Percentiles rank a stretch among this genome's conserved stretches.
These are phyloP conservation scores for Bubo blakistoni DNA, from an alignment of 2,113 vertebrate species.

Conservation along the genomic window DNA sequence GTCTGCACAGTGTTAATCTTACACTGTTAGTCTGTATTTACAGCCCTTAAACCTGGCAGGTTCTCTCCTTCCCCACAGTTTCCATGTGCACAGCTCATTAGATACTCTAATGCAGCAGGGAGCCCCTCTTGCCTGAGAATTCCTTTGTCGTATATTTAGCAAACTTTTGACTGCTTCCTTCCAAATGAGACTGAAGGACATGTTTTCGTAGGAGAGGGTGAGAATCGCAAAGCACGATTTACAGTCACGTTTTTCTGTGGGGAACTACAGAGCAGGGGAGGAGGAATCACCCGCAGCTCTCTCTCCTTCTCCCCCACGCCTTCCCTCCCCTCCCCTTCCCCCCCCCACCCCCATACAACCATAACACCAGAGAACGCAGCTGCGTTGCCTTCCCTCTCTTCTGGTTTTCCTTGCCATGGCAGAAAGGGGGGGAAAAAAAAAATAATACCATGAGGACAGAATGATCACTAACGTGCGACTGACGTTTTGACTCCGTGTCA, in stretches of 20 bases:
- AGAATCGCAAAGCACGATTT: slow-evolving; percentile 39
- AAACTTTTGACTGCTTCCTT: slow-evolving; percentile 54
- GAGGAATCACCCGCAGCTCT: slow-evolving; percentile 45
- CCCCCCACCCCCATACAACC: slow-evolving; percentile 23
- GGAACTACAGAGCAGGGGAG: slow-evolving; percentile 45
- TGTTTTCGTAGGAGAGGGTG: slow-evolving; percentile 37
- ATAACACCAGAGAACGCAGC: slow-evolving; percentile 7
- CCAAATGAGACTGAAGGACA: slow-evolving; percentile 14
- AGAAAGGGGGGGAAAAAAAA: neutral
- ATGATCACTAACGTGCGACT: neutral
- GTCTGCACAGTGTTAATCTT: neutral
- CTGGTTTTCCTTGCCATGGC: neutral
- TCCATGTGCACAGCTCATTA: neutral
- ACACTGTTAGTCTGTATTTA: neutral
- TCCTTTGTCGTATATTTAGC: slow-evolving; percentile 33
- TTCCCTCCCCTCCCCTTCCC: neutral
- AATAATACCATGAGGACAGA: neutral
- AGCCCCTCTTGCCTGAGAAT: slow-evolving; percentile 31
- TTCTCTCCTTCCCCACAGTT: neutral
- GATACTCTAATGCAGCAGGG: slow-evolving; percentile 4
- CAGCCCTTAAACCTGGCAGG: neutral
- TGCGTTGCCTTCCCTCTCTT: slow-evolving; percentile 9
- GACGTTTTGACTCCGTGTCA: neutral
- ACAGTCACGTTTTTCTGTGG: slow-evolving; percentile 46
- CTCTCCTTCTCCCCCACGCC: neutral